Conservation (phyloP, 1,140 invertebrate genomes). For the Mya arenaria region DNA sequence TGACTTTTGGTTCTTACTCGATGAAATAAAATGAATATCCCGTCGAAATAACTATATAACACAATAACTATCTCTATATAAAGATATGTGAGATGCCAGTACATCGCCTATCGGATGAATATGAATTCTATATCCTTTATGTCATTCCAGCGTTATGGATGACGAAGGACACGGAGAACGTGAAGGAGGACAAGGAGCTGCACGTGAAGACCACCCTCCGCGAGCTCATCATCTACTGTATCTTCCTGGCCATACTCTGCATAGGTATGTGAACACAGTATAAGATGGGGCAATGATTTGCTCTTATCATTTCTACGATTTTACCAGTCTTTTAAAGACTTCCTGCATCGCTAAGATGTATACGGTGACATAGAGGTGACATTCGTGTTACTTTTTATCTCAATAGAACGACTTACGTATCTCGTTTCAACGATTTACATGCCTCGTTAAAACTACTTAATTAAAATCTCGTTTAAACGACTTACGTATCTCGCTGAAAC, state of each 20-base stretch:
- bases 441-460: no score
- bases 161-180: slow-evolving; percentile 80
- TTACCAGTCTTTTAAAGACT: no score
- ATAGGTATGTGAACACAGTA: slow-evolving; percentile 54
- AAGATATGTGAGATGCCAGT: neutral
- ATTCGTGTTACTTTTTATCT: no score
- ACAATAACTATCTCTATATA: neutral
- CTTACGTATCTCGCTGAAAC: no score
- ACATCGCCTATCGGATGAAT: neutral
- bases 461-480: no score
- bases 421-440: no score
- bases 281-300: no score
- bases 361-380: no score
- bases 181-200: slow-evolving; percentile 81
- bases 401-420: no score
- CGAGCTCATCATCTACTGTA: slow-evolving; percentile 84
- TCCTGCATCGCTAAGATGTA: no score
- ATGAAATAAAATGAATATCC: neutral
- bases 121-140: neutral
- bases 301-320: no score
- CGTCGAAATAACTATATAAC: neutral
- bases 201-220: slow-evolving; percentile 84
- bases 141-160: slow-evolving; percentile 79
- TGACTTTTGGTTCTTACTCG: neutral
- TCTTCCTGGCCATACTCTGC: slow-evolving; percentile 84